Conservation (phyloP, 1,140 invertebrate genomes). For the Amphibalanus amphitrite region DNA sequence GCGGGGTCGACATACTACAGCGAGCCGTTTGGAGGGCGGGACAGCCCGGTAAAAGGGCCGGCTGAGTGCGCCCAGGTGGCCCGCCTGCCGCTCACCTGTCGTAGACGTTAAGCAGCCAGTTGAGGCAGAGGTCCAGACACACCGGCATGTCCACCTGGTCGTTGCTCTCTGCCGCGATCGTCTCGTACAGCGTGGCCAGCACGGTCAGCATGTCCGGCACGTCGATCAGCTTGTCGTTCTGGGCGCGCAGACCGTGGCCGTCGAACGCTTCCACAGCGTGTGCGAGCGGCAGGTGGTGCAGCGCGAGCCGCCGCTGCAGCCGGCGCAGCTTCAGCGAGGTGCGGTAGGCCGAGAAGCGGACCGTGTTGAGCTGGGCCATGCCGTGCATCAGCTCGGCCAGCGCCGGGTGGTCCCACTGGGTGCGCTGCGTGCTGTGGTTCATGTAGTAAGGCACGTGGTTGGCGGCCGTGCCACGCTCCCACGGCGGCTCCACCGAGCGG, state of each 20-base stretch:
- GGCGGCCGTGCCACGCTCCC: constrained; percentile 72
- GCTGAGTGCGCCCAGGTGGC: too few species aligned
- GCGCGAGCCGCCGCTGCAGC: too few species aligned
- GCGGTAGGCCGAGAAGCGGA: constrained; percentile 89
- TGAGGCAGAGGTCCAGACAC: constrained; percentile 85
- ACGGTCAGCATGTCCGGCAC: constrained; percentile 90
- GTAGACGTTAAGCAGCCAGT: constrained; percentile 81
- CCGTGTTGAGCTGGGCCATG: constrained; percentile 82
- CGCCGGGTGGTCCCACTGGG: constrained; percentile 95
- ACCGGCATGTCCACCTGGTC: constrained; percentile 47
- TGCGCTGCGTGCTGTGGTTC: constrained; percentile 86
- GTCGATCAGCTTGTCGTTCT: constrained; percentile 86
- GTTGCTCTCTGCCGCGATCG: constrained; percentile 49
- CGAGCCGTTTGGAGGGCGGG: too few species aligned
- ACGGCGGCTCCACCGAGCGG: constrained; percentile 77
- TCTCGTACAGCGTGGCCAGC: constrained; percentile 72
- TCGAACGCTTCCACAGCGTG: constrained; percentile 69
- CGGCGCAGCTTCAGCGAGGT: too few species aligned
- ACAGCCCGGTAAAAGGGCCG: too few species aligned
- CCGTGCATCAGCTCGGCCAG: constrained; percentile 87
- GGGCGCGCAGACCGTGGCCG: constrained; percentile 83
- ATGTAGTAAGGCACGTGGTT: constrained; percentile 97
- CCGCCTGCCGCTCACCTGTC: constrained; percentile 24
- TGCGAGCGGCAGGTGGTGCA: constrained; percentile 33
- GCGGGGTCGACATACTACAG: too few species aligned